Evolutionary conservation across 2,888 invertebrate species (phyloP).

Genomic region (Tanytarsus gracilentus): DNA sequence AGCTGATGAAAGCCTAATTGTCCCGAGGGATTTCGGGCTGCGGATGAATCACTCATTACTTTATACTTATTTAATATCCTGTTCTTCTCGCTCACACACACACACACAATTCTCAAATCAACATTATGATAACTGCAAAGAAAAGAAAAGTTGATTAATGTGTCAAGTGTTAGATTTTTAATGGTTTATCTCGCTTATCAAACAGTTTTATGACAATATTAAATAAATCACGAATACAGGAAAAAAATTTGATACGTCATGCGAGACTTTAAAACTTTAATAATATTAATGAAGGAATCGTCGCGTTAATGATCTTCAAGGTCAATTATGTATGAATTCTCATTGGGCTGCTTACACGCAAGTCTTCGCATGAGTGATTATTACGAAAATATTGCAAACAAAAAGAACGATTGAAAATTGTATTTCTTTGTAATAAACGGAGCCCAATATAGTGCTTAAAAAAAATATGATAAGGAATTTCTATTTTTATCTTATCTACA

Average conservation of each 20-base stretch:
- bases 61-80: background rate
- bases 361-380: constrained; percentile 3
- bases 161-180: no score
- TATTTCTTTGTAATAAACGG: background rate
- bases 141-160: no score
- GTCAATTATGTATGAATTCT: background rate
- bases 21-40: constrained; percentile 31
- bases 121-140: background rate
- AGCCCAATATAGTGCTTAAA: no score
- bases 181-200: no score
- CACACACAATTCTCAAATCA: background rate
- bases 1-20: constrained; percentile 57
- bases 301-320: constrained; percentile 4
- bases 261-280: background rate
- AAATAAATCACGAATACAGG: no score
- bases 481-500: no score
- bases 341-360: background rate
- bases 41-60: constrained; percentile 18
- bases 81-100: background rate
- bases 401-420: background rate
- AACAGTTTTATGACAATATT: no score
- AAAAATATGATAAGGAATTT: no score
- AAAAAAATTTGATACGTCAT: background rate
- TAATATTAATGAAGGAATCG: background rate
- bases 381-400: background rate